phyloP scores from a whole-genome alignment of 1,140 invertebrate species.

The Trichomalopsis sarcophagae region DNA sequence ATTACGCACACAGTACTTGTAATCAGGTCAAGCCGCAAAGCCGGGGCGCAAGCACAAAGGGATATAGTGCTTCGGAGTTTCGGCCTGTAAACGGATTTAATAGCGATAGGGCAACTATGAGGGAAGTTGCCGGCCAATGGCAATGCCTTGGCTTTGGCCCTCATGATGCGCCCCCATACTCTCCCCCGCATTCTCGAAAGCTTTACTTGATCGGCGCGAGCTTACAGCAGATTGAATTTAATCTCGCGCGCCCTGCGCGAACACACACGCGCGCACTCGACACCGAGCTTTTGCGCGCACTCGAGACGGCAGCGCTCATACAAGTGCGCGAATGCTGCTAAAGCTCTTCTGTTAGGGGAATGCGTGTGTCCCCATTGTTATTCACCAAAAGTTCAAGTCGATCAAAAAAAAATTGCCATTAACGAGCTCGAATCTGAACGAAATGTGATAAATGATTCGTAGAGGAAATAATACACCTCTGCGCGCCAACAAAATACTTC shows the following conservation, averaged over 20 bases:
- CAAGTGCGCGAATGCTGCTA: no score
- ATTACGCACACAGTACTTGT: background rate
- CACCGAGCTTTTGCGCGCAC: constrained; percentile 37
- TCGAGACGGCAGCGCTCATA: background rate
- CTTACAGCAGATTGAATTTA: constrained; percentile 65
- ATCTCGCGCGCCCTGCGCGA: constrained; percentile 52
- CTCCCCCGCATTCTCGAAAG: constrained; percentile 45
- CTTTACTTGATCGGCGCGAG: constrained; percentile 57
- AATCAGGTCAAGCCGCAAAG: constrained; percentile 25
- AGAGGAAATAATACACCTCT: no score
- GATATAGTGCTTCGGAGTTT: background rate
- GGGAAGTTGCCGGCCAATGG: constrained; percentile 49
- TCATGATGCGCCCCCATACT: constrained; percentile 45
- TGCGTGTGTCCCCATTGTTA: no score
- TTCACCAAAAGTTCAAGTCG: no score
- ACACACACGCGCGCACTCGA: background rate
- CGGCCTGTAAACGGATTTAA: constrained; percentile 56
- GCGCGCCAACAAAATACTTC: no score
- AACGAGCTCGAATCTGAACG: no score
- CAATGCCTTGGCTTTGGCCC: constrained; percentile 50
- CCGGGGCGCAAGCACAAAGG: constrained; percentile 8
- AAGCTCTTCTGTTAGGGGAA: no score
- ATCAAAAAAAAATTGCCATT: no score
- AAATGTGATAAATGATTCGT: no score
- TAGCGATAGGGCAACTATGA: constrained; percentile 64